phyloP scores from a whole-genome alignment of 2,113 vertebrate species.

The Dendropsophus ebraccatus region DNA sequence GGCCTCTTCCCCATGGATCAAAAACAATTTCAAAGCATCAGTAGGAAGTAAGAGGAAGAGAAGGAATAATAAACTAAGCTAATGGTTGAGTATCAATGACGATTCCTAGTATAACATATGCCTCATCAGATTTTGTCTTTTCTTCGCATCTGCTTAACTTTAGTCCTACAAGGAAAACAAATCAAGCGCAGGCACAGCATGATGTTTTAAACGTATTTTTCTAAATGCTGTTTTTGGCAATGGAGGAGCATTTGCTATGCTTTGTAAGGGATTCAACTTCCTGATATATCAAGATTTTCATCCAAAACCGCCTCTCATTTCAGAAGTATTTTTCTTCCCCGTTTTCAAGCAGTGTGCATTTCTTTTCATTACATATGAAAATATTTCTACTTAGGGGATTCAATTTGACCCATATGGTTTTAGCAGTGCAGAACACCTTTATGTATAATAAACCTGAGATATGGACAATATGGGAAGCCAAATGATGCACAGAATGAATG shows the following conservation, averaged over 20 bases:
- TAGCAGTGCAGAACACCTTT: constrained; percentile 7
- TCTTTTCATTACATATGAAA: constrained; percentile 37
- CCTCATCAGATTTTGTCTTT: background rate
- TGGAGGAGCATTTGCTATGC: constrained; percentile 45
- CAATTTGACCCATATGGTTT: constrained; percentile 23
- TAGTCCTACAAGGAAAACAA: constrained; percentile 16
- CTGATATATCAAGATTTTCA: constrained; percentile 64
- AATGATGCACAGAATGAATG: constrained; percentile 27
- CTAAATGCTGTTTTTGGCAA: constrained; percentile 54
- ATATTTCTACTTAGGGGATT: constrained; percentile 46
- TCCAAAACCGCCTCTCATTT: constrained; percentile 61
- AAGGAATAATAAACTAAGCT: background rate
- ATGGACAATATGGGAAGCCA: background rate
- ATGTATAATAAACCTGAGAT: constrained; percentile 30
- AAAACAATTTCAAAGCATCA: background rate
- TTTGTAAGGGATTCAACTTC: constrained; percentile 62
- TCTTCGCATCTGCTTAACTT: background rate
- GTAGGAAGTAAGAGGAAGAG: background rate
- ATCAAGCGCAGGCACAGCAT: constrained; percentile 28
- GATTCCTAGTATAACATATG: too few species aligned
- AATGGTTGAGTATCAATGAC: background rate
- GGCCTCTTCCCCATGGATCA: background rate
- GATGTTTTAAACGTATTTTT: constrained; percentile 52
- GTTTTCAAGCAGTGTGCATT: constrained; percentile 15
- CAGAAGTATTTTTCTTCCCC: constrained; percentile 55